Evolutionary conservation across 1,140 invertebrate species (phyloP).

Genomic region (Dreissena polymorpha): DNA sequence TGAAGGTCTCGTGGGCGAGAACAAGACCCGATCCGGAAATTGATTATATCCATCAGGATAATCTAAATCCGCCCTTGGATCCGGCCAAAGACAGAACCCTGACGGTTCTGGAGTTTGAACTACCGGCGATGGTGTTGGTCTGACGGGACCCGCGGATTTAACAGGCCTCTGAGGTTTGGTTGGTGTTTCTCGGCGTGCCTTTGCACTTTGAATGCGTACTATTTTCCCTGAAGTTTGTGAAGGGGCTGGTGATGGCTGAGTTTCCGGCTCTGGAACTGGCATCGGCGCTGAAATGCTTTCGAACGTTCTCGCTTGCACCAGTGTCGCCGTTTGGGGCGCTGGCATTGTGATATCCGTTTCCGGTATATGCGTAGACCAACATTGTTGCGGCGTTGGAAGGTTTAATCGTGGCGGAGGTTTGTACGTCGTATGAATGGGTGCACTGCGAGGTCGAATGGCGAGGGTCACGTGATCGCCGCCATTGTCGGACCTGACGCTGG

Average conservation of each 20-base stretch:
- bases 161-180: constrained; percentile 34
- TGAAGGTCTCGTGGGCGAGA: constrained; percentile 15
- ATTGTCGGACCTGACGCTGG: background rate
- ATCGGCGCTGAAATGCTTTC: constrained; percentile 12
- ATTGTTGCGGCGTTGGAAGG: constrained; percentile 54
- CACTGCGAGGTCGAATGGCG: constrained; percentile 24
- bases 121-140: constrained; percentile 37
- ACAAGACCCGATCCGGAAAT: background rate
- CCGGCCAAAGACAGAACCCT: constrained; percentile 26
- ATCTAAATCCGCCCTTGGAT: background rate
- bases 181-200: constrained; percentile 6
- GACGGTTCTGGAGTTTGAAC: background rate
- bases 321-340: constrained; percentile 14
- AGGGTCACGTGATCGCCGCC: background rate
- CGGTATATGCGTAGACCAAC: constrained; percentile 56
- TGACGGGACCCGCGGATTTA: constrained; percentile 45
- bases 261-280: background rate
- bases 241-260: constrained; percentile 15
- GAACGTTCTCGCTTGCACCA: background rate
- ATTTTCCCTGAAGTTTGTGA: constrained; percentile 17
- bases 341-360: constrained; percentile 46
- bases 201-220: constrained; percentile 42
- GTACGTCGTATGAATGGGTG: constrained; percentile 40
- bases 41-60: background rate
- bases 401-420: constrained; percentile 42